A percentile compares a stretch with the other conserved stretches of the same genome.
These are phyloP conservation scores for Tapera naevia DNA, from an alignment of 2,797 vertebrate genomes.

Conservation along the genomic window DNA sequence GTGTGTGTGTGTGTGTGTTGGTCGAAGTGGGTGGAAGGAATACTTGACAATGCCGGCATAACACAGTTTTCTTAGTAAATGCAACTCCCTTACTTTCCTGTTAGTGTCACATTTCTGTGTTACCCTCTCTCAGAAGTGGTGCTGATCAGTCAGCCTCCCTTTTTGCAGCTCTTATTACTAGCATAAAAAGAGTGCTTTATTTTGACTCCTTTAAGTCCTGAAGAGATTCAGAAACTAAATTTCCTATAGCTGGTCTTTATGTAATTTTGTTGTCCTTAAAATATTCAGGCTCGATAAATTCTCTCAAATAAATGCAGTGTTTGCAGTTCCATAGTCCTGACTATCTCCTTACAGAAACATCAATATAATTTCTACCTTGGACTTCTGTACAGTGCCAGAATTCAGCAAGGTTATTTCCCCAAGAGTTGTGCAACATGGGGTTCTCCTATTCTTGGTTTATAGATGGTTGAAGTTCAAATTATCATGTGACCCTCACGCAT, in stretches of 20 bases:
- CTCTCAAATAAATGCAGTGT: not conserved
- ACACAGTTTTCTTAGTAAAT: not conserved
- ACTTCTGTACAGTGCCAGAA: not conserved
- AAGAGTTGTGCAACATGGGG: not conserved
- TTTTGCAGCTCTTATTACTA: not conserved
- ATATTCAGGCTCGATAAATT: not conserved
- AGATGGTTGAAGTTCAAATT: not conserved
- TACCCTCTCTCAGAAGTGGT: not conserved
- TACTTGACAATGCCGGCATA: accelerated
- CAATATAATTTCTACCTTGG: not conserved
- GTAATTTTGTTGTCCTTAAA: not conserved
- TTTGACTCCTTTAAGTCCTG: not conserved
- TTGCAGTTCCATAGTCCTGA: not conserved
- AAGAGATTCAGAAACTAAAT: not conserved
- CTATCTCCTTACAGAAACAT: not conserved
- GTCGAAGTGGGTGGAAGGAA: not conserved
- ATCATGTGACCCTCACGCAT: accelerated
- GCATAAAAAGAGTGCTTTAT: not conserved
- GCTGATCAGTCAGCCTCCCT: not conserved
- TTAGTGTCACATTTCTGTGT: not conserved
- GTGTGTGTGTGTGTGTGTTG: not conserved
- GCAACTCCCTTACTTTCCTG: not conserved
- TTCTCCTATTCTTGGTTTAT: not conserved
- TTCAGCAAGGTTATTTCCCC: not conserved
- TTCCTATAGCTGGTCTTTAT: not conserved